Evolutionary conservation across 2,888 invertebrate genomes (phyloP).

Genomic region (Sinotaia quadrata): DNA sequence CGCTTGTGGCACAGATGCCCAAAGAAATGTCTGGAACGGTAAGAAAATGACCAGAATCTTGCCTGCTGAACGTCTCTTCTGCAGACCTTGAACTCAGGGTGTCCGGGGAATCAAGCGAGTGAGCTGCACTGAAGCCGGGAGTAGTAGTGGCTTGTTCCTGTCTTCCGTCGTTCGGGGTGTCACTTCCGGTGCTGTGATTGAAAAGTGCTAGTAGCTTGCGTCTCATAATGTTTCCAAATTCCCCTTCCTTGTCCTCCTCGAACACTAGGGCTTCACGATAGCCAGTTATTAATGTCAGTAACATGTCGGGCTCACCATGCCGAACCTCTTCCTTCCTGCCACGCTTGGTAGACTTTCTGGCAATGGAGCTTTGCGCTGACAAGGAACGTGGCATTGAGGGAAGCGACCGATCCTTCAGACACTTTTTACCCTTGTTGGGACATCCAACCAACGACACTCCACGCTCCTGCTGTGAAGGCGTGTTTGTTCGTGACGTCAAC

Average conservation of each 20-base stretch:
- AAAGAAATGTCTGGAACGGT: not conserved
- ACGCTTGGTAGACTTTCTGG: not conserved
- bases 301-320: constrained; percentile 4
- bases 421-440: too few relatives aligned
- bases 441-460: not conserved
- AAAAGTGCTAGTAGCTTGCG: not conserved
- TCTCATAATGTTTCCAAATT: not conserved
- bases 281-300: constrained; percentile 15
- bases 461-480: not conserved
- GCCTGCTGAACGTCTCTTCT: too few relatives aligned
- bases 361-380: not conserved
- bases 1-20: not conserved
- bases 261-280: constrained; percentile 26
- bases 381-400: not conserved
- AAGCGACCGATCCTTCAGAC: not conserved
- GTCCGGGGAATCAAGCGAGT: not conserved
- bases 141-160: not conserved
- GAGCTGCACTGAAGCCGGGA: not conserved
- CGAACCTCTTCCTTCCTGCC: not conserved
- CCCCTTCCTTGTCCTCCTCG: constrained; percentile 4
- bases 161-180: too few relatives aligned
- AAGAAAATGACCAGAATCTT: too few relatives aligned
- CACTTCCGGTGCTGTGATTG: not conserved
- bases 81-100: too few relatives aligned
- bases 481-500: not conserved